Conservation (phyloP, 2,888 invertebrate species). For the Poecilus cupreus region DNA sequence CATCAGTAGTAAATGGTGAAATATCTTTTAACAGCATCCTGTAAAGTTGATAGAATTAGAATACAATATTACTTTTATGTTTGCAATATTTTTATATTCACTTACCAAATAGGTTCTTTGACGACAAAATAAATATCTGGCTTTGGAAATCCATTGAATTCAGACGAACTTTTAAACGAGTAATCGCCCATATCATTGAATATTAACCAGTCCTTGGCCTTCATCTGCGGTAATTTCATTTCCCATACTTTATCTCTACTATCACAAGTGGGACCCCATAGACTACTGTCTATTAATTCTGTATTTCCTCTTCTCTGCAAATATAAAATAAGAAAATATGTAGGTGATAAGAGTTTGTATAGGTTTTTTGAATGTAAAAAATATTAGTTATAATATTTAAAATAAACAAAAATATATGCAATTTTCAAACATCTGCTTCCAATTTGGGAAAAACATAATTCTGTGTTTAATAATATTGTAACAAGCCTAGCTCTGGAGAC, state of each 20-base stretch:
- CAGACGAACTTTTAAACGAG: not conserved
- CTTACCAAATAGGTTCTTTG: not conserved
- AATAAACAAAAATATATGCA: too few species aligned
- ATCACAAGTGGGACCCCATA: constrained; percentile 2
- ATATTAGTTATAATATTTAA: too few species aligned
- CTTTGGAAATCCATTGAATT: constrained; percentile 7
- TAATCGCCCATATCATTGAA: constrained; percentile 14
- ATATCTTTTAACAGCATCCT: not conserved
- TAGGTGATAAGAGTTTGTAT: too few species aligned
- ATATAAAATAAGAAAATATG: too few species aligned
- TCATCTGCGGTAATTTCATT: not conserved
- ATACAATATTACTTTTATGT: not conserved
- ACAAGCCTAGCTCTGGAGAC: too few species aligned
- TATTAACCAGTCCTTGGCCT: constrained; percentile 12
- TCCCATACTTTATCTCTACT: not conserved
- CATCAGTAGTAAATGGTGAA: not conserved
- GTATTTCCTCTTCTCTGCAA: not conserved
- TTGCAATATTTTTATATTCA: not conserved
- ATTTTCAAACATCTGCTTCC: too few species aligned
- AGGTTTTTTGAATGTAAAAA: too few species aligned
- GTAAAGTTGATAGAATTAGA: not conserved
- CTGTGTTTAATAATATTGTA: too few species aligned
- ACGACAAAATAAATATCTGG: not conserved
- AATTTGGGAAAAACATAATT: too few species aligned
- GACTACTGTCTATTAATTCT: not conserved